These are phyloP conservation scores for Urocolius indicus DNA, from an alignment of 2,113 vertebrate species.

Conservation along the genomic window DNA sequence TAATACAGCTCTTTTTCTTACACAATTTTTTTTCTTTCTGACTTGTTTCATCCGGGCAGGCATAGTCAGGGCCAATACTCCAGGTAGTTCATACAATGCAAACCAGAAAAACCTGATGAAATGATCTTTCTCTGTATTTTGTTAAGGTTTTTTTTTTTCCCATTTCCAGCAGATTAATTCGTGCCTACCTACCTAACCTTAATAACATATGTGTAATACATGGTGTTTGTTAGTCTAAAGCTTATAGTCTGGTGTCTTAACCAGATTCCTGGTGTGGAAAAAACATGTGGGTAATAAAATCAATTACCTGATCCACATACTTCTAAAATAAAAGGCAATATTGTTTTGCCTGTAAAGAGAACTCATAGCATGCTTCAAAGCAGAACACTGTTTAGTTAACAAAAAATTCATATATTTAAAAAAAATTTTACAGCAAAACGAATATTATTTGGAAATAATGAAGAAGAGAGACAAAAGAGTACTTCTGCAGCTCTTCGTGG, in stretches of 20 bases:
- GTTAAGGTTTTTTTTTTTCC: neutral
- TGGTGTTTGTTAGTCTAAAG: neutral
- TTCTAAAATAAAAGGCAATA: neutral
- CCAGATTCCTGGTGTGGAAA: neutral
- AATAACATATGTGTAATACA: neutral
- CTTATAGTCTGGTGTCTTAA: neutral
- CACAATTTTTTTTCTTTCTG: neutral
- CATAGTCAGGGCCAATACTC: neutral
- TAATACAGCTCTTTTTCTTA: neutral
- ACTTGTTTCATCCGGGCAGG: neutral
- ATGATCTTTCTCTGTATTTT: neutral
- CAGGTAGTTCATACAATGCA: neutral
- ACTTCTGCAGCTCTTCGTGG: neutral
- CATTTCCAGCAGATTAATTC: neutral
- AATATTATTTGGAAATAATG: constrained; percentile 61
- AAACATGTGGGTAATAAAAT: neutral
- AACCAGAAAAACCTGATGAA: neutral
- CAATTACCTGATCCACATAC: neutral
- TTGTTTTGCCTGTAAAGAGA: neutral
- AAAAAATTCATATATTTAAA: too few species aligned
- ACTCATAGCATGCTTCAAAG: neutral
- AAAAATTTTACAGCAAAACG: neutral
- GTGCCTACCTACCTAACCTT: neutral
- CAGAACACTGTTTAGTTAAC: neutral
- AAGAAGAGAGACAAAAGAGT: neutral